A percentile compares a stretch with the other conserved stretches of the same genome.
These are phyloP conservation scores for Echinops telfairi DNA, from an alignment of 2,113 vertebrate genomes.

Conservation along the genomic window DNA sequence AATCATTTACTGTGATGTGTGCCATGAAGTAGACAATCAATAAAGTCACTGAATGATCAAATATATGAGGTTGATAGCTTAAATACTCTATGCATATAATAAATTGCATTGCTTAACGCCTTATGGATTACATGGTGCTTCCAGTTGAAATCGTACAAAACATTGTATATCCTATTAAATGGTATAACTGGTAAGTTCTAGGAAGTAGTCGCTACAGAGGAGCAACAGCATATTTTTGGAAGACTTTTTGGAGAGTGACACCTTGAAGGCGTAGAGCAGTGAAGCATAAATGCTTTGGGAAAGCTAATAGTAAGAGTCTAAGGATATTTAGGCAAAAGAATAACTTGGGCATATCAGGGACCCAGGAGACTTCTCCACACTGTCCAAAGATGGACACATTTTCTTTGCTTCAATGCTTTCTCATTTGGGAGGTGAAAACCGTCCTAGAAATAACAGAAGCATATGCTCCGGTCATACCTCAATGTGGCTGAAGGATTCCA, in stretches of 20 bases:
- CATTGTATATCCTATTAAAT: neutral
- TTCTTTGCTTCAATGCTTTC: neutral
- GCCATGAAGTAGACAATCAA: neutral
- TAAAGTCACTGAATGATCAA: neutral
- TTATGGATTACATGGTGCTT: neutral
- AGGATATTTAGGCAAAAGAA: neutral
- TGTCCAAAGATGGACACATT: neutral
- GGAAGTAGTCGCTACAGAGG: constrained; percentile 1
- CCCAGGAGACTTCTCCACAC: neutral
- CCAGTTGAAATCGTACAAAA: constrained; percentile 28
- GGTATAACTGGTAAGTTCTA: neutral
- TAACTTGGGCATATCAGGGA: neutral
- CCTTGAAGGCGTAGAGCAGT: neutral
- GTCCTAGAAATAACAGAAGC: neutral
- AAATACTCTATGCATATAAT: neutral
- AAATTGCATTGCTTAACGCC: neutral
- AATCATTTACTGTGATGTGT: constrained; percentile 7
- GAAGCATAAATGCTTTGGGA: constrained; percentile 18
- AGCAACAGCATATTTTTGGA: neutral
- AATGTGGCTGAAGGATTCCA: neutral
- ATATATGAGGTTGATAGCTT: neutral
- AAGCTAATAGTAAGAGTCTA: constrained; percentile 24
- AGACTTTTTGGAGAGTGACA: neutral
- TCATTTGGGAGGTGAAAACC: neutral
- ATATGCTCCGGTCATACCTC: neutral